Evolutionary conservation across 2,888 invertebrate genomes (phyloP).

Genomic region (Nemapogon koenigi): DNA sequence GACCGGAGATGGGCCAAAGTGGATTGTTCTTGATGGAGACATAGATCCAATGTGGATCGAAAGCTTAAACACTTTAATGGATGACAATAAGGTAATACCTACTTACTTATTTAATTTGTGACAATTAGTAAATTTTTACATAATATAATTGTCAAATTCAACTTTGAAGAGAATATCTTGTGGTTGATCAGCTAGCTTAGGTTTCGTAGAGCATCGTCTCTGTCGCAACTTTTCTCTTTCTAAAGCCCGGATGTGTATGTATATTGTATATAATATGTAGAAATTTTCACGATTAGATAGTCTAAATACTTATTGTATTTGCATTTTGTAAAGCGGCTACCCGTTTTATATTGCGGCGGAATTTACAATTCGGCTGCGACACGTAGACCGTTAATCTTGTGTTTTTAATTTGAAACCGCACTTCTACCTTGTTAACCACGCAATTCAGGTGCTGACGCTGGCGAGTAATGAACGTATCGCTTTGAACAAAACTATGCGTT

Average conservation of each 20-base stretch:
- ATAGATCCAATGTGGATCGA: constrained; percentile 99
- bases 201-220: too few relatives aligned
- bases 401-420: too few relatives aligned
- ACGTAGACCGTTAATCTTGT: too few relatives aligned
- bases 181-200: not conserved
- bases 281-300: too few relatives aligned
- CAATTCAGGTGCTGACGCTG: constrained; percentile 86
- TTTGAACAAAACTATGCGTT: constrained; percentile 84
- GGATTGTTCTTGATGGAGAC: constrained; percentile 95
- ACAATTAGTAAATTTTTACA: not conserved
- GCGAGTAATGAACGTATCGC: constrained; percentile 96
- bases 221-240: too few relatives aligned
- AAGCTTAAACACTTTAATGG: constrained; percentile 95
- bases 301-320: too few relatives aligned
- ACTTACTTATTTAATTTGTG: constrained; percentile 1
- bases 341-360: too few relatives aligned
- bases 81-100: constrained; percentile 84
- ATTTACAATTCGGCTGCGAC: too few relatives aligned
- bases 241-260: too few relatives aligned
- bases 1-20: constrained; percentile 85
- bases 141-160: not conserved
- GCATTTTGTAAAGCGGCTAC: too few relatives aligned
- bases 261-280: too few relatives aligned
- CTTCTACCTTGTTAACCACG: too few relatives aligned
- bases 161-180: not conserved